Base-by-base conservation (phyloP, 2,888 invertebrate species). In the Scrobipalpa costella region DNA sequence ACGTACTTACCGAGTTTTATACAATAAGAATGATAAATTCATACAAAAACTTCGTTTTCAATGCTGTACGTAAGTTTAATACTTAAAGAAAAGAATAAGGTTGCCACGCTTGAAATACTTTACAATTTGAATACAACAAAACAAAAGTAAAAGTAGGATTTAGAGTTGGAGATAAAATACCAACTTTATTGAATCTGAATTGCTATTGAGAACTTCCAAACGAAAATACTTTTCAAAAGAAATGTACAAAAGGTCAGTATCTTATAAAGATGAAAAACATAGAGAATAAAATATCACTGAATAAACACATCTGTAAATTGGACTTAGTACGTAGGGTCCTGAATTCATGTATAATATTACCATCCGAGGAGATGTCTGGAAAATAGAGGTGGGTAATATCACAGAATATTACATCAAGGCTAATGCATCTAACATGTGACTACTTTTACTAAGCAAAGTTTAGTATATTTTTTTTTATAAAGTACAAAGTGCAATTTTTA, bases 301-400 rank as follows among this genome's bases (percentile, higher is more conserved):
- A 44, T 40, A 40, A 40, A 40, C 40, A 40, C 13, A 40, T 44
- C 11, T 36, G 6, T 9, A 21, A 38, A 44, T 34, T 13, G 1
- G 5, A 34, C 21, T 58, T 9, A n/a, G 34, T 13, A 57, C 13
- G 17, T 17, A 15, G 7, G 15, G 44, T 44, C 17, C 49, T 21
- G 21, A 17, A 49, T 49, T 19, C 49, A 21, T 49, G 49, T 49
- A 2, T 49, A 49, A 49, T 49, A 49, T 49, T 49, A 49, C 49
- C 49, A 49, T 49, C 2, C 7, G 7, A 17, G 7, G 5, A n/a
- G 44, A 44, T 44, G 6, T 44, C 13, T 40, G 40, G 44, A 15
- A 15, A 44, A 44, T 44, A 7, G 15, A 44, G 15, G 40, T 40
- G 27, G 13, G 13, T 13, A 44, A 44, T 44, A 44, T 44, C 5